These are phyloP conservation scores for Phocides pigmalion DNA, from an alignment of 1,140 invertebrate genomes.

Conservation along the genomic window DNA sequence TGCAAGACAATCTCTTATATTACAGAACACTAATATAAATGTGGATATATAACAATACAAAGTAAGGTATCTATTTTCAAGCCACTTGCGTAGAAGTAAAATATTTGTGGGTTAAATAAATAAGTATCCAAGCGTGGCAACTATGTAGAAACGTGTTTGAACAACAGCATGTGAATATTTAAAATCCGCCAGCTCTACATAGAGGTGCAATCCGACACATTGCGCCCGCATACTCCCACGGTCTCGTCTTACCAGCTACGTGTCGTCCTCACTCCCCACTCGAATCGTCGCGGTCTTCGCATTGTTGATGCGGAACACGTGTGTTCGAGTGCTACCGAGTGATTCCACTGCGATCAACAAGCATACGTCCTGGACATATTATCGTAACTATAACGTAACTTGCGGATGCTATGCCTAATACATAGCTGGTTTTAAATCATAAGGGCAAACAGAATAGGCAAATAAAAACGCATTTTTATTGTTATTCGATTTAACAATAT, in stretches of 20 bases:
- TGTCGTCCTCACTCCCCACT: conserved; percentile 45
- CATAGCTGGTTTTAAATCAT: too few species aligned
- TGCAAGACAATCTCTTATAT: not conserved
- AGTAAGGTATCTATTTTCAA: not conserved
- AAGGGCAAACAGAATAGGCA: too few species aligned
- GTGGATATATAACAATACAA: not conserved
- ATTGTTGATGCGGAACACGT: conserved; percentile 68
- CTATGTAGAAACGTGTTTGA: conserved; percentile 9
- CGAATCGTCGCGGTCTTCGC: conserved; percentile 47
- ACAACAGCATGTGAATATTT: conserved; percentile 27
- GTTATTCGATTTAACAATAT: too few species aligned
- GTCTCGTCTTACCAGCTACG: conserved; percentile 51
- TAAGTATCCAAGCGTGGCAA: conserved; percentile 16
- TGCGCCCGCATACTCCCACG: conserved; percentile 73
- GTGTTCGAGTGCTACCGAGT: conserved; percentile 44
- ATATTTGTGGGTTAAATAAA: conserved; percentile 18
- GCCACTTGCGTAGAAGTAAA: conserved; percentile 4
- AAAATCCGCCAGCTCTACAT: conserved; percentile 16
- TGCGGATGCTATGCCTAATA: too few species aligned
- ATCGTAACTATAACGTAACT: not conserved
- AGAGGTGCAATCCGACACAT: conserved; percentile 49
- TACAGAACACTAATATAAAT: not conserved
- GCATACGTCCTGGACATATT: conserved; percentile 1
- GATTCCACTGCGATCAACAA: conserved; percentile 15
- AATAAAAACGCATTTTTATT: too few species aligned